Conservation (phyloP, 2,888 invertebrate genomes). For the Metalampra italica region DNA sequence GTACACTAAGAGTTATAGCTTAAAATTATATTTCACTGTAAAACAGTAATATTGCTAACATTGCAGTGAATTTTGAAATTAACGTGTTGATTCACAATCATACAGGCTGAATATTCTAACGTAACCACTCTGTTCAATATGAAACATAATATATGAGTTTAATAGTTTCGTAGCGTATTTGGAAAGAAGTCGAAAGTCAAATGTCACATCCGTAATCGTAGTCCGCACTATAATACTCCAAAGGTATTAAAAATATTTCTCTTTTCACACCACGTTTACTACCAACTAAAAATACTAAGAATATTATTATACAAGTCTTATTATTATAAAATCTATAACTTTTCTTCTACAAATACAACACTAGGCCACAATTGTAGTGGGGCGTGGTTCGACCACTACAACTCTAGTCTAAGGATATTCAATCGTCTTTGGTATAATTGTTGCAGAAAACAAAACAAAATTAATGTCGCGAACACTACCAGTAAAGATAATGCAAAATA, state of each 20-base stretch:
- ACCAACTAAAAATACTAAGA: constrained; percentile 39
- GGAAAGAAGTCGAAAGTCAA: too few relatives aligned
- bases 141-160: background rate
- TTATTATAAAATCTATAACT: constrained; percentile 60
- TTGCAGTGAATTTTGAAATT: constrained; percentile 1
- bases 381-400: constrained; percentile 36
- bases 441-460: constrained; percentile 59
- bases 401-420: constrained; percentile 68
- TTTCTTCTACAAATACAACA: constrained; percentile 58
- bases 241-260: constrained; percentile 70
- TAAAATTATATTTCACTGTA: constrained; percentile 54
- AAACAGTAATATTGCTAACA: constrained; percentile 54
- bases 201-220: background rate
- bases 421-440: constrained; percentile 77
- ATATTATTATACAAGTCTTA: constrained; percentile 71
- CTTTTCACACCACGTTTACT: constrained; percentile 47
- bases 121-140: background rate
- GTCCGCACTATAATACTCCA: constrained; percentile 55
- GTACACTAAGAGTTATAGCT: constrained; percentile 52
- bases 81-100: too few relatives aligned
- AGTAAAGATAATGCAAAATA: constrained; percentile 49
- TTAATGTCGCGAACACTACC: constrained; percentile 40
- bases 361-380: constrained; percentile 48
- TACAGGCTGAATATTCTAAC: too few relatives aligned
- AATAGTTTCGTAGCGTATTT: too few relatives aligned